Percentiles rank a stretch among this genome's conserved stretches.
Conservation (phyloP, 2,113 vertebrate species). For the Sturnus vulgaris region DNA sequence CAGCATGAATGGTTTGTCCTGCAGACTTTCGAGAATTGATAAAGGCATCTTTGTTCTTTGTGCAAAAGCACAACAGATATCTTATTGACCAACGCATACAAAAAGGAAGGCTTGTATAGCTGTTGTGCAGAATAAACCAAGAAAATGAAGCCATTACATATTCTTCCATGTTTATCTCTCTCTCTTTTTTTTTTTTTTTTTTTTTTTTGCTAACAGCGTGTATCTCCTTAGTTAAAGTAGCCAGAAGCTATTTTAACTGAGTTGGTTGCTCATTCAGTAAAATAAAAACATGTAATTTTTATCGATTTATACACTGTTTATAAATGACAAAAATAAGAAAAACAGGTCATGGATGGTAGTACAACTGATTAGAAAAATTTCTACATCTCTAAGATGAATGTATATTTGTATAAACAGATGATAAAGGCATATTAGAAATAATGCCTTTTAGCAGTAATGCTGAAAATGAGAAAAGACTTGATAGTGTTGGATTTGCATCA, state of each 20-base stretch:
- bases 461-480: background rate
- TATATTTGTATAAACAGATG: background rate
- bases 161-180: conserved; percentile 4
- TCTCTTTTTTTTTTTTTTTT: background rate
- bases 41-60: conserved; percentile 91
- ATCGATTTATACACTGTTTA: background rate
- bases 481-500: background rate
- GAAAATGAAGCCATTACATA: conserved; percentile 57
- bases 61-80: conserved; percentile 82
- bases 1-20: conserved; percentile 83
- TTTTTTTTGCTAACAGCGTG: background rate
- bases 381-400: background rate
- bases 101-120: conserved; percentile 66
- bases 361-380: background rate
- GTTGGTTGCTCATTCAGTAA: conserved; percentile 25
- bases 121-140: conserved; percentile 73
- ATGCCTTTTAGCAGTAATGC: background rate
- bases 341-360: background rate
- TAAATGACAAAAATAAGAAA: background rate
- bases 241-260: too few species aligned
- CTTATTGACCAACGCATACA: conserved; percentile 75
- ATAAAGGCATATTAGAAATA: background rate
- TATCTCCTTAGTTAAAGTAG: conserved; percentile 14
- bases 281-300: conserved; percentile 15
- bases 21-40: conserved; percentile 76